phyloP scores from a whole-genome alignment of 2,797 vertebrate genomes.

The Phoxinus dragarum region DNA sequence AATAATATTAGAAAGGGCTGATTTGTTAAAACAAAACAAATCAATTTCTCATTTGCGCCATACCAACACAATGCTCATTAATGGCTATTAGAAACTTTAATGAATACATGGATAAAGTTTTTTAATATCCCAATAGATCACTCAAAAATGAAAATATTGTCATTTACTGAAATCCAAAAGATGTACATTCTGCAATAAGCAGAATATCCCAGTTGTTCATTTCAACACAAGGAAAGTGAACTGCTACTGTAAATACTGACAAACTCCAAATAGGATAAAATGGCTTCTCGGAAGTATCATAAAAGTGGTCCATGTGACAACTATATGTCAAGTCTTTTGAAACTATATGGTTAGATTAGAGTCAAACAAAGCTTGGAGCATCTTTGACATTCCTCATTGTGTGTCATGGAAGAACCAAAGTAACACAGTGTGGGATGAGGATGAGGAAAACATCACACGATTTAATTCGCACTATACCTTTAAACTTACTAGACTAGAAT shows the following conservation, averaged over 20 bases:
- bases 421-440: background rate
- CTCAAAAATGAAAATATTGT: background rate
- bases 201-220: background rate
- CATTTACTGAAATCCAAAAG: background rate
- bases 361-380: background rate
- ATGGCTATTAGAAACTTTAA: background rate
- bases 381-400: background rate
- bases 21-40: constrained; percentile 37
- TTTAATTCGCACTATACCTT: background rate
- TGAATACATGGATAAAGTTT: background rate
- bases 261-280: background rate
- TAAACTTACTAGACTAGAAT: background rate
- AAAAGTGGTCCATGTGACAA: background rate
- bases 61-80: background rate
- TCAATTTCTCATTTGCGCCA: constrained; percentile 12
- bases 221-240: background rate
- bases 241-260: background rate
- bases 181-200: background rate
- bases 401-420: background rate
- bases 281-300: background rate
- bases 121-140: background rate
- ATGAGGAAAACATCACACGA: background rate
- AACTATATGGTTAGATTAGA: background rate
- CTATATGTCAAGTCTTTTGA: background rate
- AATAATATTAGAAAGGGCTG: constrained; percentile 59